Evolutionary conservation across 2,888 invertebrate genomes (phyloP).

Genomic region (Polyommatus iphigenia): DNA sequence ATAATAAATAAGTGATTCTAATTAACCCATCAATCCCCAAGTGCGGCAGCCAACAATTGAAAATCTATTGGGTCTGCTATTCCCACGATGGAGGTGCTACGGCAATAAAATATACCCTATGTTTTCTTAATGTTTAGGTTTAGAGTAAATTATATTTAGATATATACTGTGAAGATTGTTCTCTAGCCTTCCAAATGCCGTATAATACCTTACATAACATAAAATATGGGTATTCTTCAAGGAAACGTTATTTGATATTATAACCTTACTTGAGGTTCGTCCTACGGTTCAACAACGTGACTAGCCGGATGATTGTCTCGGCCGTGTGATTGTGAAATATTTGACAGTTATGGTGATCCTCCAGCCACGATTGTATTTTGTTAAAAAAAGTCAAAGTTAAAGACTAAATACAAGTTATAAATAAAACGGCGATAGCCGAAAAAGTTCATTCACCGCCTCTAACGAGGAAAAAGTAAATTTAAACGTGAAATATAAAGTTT

Average conservation of each 20-base stretch:
- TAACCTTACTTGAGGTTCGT: neutral
- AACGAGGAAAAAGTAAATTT: neutral
- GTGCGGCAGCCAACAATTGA: no score
- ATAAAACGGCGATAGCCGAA: neutral
- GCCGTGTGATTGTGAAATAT: slow-evolving; percentile 25
- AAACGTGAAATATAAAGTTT: neutral
- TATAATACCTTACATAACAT: neutral
- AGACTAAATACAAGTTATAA: neutral
- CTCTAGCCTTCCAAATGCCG: no score
- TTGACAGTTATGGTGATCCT: neutral
- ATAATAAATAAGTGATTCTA: no score
- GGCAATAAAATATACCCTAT: no score
- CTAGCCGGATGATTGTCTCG: neutral
- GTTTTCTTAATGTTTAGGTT: neutral
- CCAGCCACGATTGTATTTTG: neutral
- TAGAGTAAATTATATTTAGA: neutral
- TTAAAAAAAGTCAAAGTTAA: neutral
- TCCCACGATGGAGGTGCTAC: no score
- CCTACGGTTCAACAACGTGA: slow-evolving; percentile 3
- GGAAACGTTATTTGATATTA: neutral
- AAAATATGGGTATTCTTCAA: neutral
- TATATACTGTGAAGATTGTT: no score
- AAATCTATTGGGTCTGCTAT: no score
- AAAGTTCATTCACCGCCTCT: neutral
- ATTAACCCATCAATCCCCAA: no score